phyloP scores from a whole-genome alignment of 2,888 invertebrate species.

The Zelleria hepariella region DNA sequence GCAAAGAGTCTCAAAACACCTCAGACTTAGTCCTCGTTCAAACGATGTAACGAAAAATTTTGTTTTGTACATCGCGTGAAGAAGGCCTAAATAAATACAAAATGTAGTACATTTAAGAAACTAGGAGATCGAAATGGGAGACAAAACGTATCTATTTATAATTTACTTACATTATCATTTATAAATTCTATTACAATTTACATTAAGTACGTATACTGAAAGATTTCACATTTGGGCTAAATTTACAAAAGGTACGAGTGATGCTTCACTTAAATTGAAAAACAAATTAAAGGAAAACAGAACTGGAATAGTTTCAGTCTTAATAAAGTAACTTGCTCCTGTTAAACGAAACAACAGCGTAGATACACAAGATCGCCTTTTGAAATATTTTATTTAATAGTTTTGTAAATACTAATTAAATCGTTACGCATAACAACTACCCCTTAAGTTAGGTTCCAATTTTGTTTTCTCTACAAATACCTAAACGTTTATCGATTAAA shows the following conservation, averaged over 20 bases:
- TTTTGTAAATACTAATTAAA: slow-evolving; percentile 57
- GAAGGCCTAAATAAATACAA: slow-evolving; percentile 36
- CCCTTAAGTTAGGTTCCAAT: slow-evolving; percentile 51
- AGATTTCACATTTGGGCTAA: slow-evolving; percentile 65
- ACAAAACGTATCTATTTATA: slow-evolving; percentile 61
- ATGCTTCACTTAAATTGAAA: slow-evolving; percentile 34
- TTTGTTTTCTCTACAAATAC: slow-evolving; percentile 51
- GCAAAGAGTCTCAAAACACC: not conserved
- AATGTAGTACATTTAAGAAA: not conserved
- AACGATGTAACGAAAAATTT: slow-evolving; percentile 22
- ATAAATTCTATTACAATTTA: slow-evolving; percentile 70
- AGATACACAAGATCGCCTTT: slow-evolving; percentile 28
- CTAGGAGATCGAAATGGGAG: slow-evolving; percentile 33
- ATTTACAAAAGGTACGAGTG: slow-evolving; percentile 41
- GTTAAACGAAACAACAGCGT: slow-evolving; percentile 30
- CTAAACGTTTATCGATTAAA: slow-evolving; percentile 59
- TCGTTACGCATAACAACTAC: slow-evolving; percentile 57
- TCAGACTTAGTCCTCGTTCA: slow-evolving; percentile 35
- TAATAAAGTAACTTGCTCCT: slow-evolving; percentile 57
- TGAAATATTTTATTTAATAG: slow-evolving; percentile 39
- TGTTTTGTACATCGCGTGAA: slow-evolving; percentile 34
- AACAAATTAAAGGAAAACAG: slow-evolving; percentile 42
- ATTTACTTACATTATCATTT: slow-evolving; percentile 69
- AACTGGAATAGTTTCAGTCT: slow-evolving; percentile 68
- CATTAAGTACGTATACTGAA: slow-evolving; percentile 73